Conservation (phyloP, 2,113 vertebrate genomes). For the Mustelus asterias region DNA sequence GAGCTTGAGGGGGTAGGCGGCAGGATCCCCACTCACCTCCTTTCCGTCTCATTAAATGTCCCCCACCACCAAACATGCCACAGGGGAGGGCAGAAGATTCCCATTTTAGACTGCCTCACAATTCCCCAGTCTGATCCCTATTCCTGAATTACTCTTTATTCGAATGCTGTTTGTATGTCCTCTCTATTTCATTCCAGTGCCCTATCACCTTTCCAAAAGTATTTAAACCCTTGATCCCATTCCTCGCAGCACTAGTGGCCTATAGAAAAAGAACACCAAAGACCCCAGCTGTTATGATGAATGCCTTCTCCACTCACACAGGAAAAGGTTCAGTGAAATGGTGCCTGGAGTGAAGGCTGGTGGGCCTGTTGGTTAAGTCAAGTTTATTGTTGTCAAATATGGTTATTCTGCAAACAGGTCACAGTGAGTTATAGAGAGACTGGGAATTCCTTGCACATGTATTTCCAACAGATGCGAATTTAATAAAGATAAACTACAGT, state of each 20-base stretch:
- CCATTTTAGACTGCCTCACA: not conserved
- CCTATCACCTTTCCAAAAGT: not conserved
- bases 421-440: not conserved
- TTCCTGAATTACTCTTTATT: not conserved
- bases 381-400: not conserved
- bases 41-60: too few species aligned
- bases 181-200: not conserved
- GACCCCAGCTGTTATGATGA: not conserved
- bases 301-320: not conserved
- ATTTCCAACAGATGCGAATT: not conserved
- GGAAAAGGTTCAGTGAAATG: slow-evolving; percentile 1
- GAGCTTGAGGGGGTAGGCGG: too few species aligned
- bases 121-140: not conserved
- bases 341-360: not conserved
- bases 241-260: not conserved
- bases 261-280: not conserved
- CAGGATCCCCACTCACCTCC: too few species aligned
- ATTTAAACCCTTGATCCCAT: not conserved
- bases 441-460: not conserved
- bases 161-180: not conserved
- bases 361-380: not conserved
- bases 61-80: too few species aligned
- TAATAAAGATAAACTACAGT: not conserved
- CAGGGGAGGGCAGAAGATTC: too few species aligned
- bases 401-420: not conserved